Evolutionary conservation across 2,797 vertebrate species (phyloP).

Genomic region (Mus minutoides): DNA sequence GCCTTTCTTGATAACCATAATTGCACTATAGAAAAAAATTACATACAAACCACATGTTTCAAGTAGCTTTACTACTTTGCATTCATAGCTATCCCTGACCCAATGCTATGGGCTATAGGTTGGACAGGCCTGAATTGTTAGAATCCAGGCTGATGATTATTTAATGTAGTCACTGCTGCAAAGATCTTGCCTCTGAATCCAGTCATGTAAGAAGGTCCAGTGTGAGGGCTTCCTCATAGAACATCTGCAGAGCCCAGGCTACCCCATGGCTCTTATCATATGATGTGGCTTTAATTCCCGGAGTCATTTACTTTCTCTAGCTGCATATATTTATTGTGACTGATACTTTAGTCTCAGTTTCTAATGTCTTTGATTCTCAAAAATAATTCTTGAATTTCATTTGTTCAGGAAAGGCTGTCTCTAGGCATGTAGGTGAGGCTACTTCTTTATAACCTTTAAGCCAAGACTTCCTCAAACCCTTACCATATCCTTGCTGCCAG

Average conservation of each 20-base stretch:
- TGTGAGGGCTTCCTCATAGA: not conserved
- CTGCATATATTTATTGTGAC: not conserved
- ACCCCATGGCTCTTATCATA: not conserved
- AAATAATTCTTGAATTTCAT: not conserved
- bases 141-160: not conserved
- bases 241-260: not conserved
- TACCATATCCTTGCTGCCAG: not conserved
- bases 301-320: not conserved
- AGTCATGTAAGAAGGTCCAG: not conserved
- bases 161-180: not conserved
- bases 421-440: accelerated
- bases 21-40: not conserved
- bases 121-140: not conserved
- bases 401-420: not conserved
- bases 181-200: not conserved
- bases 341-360: not conserved
- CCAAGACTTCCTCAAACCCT: not conserved
- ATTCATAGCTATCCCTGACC: not conserved
- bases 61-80: not conserved
- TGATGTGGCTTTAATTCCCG: not conserved
- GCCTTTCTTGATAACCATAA: not conserved
- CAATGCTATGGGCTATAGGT: not conserved
- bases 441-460: not conserved
- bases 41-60: not conserved
- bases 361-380: not conserved